Conservation (phyloP, 2,113 vertebrate genomes). For the Panthera leo region DNA sequence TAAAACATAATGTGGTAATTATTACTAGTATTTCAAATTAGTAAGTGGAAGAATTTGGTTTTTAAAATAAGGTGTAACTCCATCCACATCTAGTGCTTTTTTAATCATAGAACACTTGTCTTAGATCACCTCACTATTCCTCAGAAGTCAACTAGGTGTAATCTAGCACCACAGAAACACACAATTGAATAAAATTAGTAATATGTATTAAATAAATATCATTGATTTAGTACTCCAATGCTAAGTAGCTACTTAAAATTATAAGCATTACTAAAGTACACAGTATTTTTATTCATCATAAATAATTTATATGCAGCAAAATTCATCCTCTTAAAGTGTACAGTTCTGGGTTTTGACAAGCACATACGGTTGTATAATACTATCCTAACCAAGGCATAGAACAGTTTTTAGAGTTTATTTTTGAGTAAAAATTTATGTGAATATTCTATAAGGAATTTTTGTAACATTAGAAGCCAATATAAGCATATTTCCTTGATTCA, state of each 20-base stretch:
- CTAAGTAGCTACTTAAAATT: conserved; percentile 3
- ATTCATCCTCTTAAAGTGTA: neutral
- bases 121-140: neutral
- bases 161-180: neutral
- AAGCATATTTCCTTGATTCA: neutral
- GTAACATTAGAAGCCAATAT: neutral
- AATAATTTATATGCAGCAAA: conserved; percentile 1
- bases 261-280: neutral
- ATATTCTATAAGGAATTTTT: neutral
- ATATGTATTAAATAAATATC: neutral
- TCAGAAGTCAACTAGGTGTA: neutral
- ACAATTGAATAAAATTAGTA: neutral
- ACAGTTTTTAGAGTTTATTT: neutral
- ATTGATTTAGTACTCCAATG: neutral
- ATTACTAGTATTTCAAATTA: neutral
- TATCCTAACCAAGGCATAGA: neutral
- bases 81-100: neutral
- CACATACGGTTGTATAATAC: neutral
- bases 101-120: neutral
- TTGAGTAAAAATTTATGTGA: conserved; percentile 14
- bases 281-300: neutral
- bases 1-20: conserved; percentile 4
- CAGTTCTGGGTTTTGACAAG: conserved; percentile 5
- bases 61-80: conserved; percentile 25
- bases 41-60: neutral